phyloP scores from a whole-genome alignment of 1,140 invertebrate species.

The Arctopsyche grandis region DNA sequence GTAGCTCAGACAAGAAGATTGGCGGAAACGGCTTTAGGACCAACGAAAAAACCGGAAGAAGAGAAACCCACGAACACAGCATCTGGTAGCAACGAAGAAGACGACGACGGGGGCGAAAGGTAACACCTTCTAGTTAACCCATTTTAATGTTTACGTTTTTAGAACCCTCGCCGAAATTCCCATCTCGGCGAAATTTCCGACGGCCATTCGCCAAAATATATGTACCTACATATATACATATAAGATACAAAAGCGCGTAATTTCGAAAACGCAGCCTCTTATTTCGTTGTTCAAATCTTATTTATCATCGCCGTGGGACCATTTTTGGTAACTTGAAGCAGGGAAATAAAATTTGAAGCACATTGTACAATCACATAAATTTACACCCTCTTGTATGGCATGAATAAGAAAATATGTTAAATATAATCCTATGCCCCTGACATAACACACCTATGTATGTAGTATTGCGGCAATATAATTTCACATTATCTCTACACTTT shows the following conservation, averaged over 20 bases:
- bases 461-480: neutral
- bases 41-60: constrained; percentile 68
- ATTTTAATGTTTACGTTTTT: neutral
- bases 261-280: constrained; percentile 14
- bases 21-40: constrained; percentile 82
- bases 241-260: constrained; percentile 14
- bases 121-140: neutral
- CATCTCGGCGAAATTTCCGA: too few relatives aligned
- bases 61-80: constrained; percentile 86
- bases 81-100: constrained; percentile 89
- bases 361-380: constrained; percentile 26
- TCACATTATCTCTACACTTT: too few relatives aligned
- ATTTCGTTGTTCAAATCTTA: constrained; percentile 31
- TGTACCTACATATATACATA: neutral
- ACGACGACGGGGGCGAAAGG: constrained; percentile 74
- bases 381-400: constrained; percentile 18
- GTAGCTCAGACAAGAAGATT: constrained; percentile 82
- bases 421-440: neutral
- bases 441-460: neutral
- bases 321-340: constrained; percentile 17
- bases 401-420: constrained; percentile 20
- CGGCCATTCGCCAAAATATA: too few relatives aligned
- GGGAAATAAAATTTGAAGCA: constrained; percentile 17
- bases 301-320: constrained; percentile 21
- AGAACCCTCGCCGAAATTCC: too few relatives aligned